Percentiles rank a stretch among this genome's conserved stretches.
Conservation (phyloP, 2,113 vertebrate genomes). For the Channa maculata region DNA sequence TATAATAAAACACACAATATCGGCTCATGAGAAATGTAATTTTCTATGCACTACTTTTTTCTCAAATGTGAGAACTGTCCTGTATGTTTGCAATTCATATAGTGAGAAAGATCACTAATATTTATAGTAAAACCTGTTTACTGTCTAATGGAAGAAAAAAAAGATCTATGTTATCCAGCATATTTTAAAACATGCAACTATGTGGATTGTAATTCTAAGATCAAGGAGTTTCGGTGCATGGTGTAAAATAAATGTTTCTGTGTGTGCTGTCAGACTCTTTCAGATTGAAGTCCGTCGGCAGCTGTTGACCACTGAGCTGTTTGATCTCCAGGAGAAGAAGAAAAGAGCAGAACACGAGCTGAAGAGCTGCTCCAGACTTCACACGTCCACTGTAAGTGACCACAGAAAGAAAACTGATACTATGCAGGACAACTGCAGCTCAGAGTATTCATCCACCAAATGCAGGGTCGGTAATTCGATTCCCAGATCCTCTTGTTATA, state of each 20-base stretch:
- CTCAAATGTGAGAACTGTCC: background rate
- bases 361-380: constrained; percentile 38
- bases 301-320: constrained; percentile 59
- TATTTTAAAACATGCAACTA: too few relatives aligned
- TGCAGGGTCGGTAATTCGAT: too few relatives aligned
- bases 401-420: background rate
- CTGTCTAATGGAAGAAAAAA: too few relatives aligned
- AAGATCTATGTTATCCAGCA: too few relatives aligned
- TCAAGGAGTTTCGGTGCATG: background rate
- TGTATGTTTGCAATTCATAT: too few relatives aligned
- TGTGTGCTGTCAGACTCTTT: constrained; percentile 62
- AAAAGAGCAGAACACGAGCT: constrained; percentile 36
- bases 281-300: constrained; percentile 58
- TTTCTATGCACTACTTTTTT: background rate
- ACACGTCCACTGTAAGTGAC: constrained; percentile 62
- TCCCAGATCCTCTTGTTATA: too few relatives aligned
- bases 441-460: too few relatives aligned
- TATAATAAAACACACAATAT: background rate
- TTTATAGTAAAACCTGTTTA: too few relatives aligned
- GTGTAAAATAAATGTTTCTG: background rate
- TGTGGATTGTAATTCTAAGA: background rate
- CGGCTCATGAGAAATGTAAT: background rate
- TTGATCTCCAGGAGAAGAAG: constrained; percentile 58
- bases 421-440: background rate
- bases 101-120: too few relatives aligned